phyloP scores from a whole-genome alignment of 2,797 vertebrate genomes.

The Anguilla anguilla region DNA sequence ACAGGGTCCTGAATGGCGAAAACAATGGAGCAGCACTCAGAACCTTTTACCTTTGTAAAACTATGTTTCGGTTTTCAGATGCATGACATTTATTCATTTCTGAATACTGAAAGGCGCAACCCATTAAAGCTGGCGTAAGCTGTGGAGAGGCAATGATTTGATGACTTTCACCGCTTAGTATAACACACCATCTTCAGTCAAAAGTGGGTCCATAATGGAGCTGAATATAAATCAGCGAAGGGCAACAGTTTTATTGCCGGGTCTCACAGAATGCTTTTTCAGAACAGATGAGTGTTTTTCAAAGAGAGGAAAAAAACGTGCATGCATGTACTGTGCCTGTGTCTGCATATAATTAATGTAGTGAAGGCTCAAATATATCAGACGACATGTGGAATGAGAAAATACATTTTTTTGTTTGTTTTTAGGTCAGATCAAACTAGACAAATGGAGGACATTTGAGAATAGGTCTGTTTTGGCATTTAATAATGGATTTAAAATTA shows the following conservation, averaged over 20 bases:
- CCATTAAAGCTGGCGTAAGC: slow-evolving; percentile 1
- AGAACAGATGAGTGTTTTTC: slow-evolving; percentile 25
- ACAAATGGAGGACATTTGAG: not conserved
- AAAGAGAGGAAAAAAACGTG: not conserved
- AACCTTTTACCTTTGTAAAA: slow-evolving; percentile 5
- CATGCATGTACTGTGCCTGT: slow-evolving; percentile 6
- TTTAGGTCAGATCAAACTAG: not conserved
- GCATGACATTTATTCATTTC: slow-evolving; percentile 20
- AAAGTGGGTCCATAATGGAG: slow-evolving; percentile 23
- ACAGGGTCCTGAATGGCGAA: not conserved
- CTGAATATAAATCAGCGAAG: slow-evolving; percentile 31
- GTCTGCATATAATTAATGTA: not conserved
- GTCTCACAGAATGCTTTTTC: slow-evolving; percentile 23
- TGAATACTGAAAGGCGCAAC: slow-evolving; percentile 12
- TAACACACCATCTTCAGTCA: slow-evolving; percentile 26
- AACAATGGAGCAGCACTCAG: not conserved
- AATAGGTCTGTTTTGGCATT: not conserved
- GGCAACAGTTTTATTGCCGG: slow-evolving; percentile 8
- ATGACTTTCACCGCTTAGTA: slow-evolving; percentile 17
- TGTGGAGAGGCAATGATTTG: slow-evolving; percentile 14
- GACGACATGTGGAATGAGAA: not conserved
- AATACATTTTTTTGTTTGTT: not conserved
- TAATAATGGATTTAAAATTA: not conserved
- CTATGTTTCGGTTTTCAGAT: slow-evolving; percentile 2
- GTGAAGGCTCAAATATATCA: not conserved